phyloP scores from a whole-genome alignment of 2,888 invertebrate genomes.

The Trichacis sp. region DNA sequence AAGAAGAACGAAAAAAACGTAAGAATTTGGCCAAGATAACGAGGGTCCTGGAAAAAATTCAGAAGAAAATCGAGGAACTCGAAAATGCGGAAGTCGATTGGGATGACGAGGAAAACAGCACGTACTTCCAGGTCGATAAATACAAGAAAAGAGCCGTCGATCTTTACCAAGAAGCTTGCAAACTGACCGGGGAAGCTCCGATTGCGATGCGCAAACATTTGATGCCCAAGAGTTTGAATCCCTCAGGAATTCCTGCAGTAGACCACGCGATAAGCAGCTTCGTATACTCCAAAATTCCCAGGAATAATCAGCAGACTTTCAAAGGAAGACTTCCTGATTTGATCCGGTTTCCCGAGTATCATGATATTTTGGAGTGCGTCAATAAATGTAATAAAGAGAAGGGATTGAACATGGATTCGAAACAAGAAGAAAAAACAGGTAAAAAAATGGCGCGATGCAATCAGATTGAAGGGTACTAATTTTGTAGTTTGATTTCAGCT shows the following conservation, averaged over 20 bases:
- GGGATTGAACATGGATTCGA: not conserved
- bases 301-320: constrained; percentile 43
- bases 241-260: constrained; percentile 53
- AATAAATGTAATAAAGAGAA: constrained; percentile 46
- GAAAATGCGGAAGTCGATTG: constrained; percentile 80
- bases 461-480: not conserved
- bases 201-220: constrained; percentile 54
- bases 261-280: constrained; percentile 61
- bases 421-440: not conserved
- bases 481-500: constrained; percentile 47
- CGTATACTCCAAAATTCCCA: constrained; percentile 55
- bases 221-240: constrained; percentile 50
- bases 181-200: constrained; percentile 50
- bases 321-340: constrained; percentile 45
- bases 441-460: not conserved
- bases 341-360: constrained; percentile 59
- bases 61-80: constrained; percentile 76
- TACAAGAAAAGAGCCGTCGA: constrained; percentile 63
- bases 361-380: constrained; percentile 59
- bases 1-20: constrained; percentile 8
- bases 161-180: constrained; percentile 50
- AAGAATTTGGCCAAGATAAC: constrained; percentile 64
- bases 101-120: constrained; percentile 80
- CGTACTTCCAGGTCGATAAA: constrained; percentile 79
- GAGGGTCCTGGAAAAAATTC: constrained; percentile 74